Evolutionary conservation across 2,113 vertebrate genomes (phyloP).

Genomic region (Uria lomvia): DNA sequence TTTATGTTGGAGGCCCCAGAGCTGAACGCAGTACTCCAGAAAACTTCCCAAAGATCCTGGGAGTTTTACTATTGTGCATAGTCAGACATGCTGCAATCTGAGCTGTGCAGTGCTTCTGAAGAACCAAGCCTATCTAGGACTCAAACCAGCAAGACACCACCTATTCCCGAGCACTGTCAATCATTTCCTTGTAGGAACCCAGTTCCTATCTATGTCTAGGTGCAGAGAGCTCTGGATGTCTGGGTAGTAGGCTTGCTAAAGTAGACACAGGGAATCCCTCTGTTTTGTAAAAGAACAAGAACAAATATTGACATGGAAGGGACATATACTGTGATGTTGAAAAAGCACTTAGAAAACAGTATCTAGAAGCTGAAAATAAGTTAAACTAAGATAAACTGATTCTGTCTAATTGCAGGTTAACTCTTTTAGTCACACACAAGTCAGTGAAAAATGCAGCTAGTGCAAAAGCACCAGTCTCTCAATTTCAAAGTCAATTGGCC

Average conservation of each 20-base stretch:
- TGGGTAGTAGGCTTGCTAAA: neutral
- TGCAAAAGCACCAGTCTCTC: neutral
- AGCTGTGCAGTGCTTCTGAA: neutral
- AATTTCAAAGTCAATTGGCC: neutral
- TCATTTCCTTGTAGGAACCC: neutral
- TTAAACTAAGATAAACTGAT: neutral
- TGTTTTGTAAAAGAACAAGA: neutral
- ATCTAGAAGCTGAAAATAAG: neutral
- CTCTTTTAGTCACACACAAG: neutral
- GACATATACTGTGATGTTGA: rapidly evolving
- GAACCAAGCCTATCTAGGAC: neutral
- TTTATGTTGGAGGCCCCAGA: too few species aligned
- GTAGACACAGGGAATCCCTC: neutral
- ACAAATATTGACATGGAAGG: neutral
- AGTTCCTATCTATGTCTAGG: neutral
- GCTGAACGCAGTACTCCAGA: too few species aligned
- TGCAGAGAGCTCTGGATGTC: neutral
- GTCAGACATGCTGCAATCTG: neutral
- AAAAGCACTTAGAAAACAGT: neutral
- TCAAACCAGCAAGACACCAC: neutral
- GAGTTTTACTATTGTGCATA: neutral
- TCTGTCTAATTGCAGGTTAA: neutral
- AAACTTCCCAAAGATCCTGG: neutral
- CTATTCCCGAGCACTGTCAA: neutral
- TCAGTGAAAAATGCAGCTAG: neutral